Evolutionary conservation across 2,888 invertebrate species (phyloP), one percentile per base, ranked within the genome.

Genomic region (Schrankia costaestrigalis): DNA sequence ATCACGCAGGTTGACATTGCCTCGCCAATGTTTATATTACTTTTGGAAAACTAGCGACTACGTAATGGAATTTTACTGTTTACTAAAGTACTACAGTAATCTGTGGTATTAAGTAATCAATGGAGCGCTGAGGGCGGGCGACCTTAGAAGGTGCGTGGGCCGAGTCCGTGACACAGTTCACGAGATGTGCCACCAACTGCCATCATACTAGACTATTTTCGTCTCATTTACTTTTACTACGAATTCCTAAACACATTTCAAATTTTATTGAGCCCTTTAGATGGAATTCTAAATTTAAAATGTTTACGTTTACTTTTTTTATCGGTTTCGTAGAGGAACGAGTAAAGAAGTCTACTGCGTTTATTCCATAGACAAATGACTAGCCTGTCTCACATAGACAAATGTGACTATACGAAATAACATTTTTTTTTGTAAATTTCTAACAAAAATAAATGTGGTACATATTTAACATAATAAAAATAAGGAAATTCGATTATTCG

Each of bases 151-250:
- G 67, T 56, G 77, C 80, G 86, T 85, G 79, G 85, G 85, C 65
- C 44, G 81, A 77, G 86, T 81, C 86, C 86, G 77, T 87, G 86
- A 87, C 86, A 86, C 79, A 85, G 74, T 78, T 85, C 66, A 67
- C 67, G 68, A 74, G 78, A 76, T 78, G 71, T 64, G 66, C 76
- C 65, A 62, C 56, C 61, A 58, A n/a, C 63, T 63, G 66, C 76
- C 64, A 61, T 56, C 61, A 57, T 64, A 53, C 62, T 59, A 65
- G 63, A 77, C 76, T 80, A 84, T 83, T 81, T 84, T 71, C 78
- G 84, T 77, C 74, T 51, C 68, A 73, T 73, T n/a, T 60, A 61
- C 66, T 66, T 74, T 71, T 71, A 72, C 66, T 62, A 52, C 52
- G 46, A 46, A 57, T 56, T 43, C 48, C 48, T 39, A 30, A 31